A percentile compares a stretch with the other conserved stretches of the same genome.
Conservation (phyloP, 1,140 invertebrate species). For the Belonocnema kinseyi region DNA sequence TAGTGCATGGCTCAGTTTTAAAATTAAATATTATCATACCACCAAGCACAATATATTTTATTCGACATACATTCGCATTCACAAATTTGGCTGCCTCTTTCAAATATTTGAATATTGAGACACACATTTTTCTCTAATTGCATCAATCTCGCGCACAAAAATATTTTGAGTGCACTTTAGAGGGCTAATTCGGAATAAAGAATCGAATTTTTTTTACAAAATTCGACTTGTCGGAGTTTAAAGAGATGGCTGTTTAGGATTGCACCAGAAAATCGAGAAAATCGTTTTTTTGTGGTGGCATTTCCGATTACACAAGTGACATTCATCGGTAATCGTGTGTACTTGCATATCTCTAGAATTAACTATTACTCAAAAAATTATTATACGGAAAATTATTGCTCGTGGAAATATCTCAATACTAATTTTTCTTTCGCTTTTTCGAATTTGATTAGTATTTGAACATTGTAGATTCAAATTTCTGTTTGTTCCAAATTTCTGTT, state of each 20-base stretch:
- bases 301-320: neutral
- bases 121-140: neutral
- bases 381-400: slow-evolving; percentile 23
- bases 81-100: slow-evolving; percentile 10
- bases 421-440: slow-evolving; percentile 24
- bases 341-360: slow-evolving; percentile 27
- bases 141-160: neutral
- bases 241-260: slow-evolving; percentile 6
- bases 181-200: slow-evolving; percentile 7
- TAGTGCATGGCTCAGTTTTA: slow-evolving; percentile 36
- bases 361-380: slow-evolving; percentile 4
- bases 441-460: neutral
- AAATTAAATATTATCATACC: slow-evolving; percentile 25
- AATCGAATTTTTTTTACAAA: neutral
- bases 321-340: neutral
- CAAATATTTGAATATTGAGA: neutral
- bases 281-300: neutral
- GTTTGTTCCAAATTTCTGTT: neutral
- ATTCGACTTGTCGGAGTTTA: neutral
- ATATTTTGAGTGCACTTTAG: neutral
- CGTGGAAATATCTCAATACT: slow-evolving; percentile 8
- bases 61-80: slow-evolving; percentile 5
- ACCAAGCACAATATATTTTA: slow-evolving; percentile 25
- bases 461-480: neutral
- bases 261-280: neutral